Evolutionary conservation across 2,888 invertebrate genomes (phyloP).

Genomic region (Corythucha ciliata): DNA sequence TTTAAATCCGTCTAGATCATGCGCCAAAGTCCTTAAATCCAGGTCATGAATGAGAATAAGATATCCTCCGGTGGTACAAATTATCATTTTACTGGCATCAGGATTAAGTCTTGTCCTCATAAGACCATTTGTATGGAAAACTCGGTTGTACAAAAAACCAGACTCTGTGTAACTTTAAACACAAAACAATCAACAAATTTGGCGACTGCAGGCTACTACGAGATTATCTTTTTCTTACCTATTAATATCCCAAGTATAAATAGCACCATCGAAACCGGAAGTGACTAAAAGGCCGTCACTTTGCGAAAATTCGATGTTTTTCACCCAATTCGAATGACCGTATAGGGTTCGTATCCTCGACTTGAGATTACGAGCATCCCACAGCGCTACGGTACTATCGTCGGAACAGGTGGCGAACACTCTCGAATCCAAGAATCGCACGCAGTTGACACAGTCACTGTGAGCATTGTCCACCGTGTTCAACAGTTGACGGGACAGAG

Average conservation of each 20-base stretch:
- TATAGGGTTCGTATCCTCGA: conserved; percentile 63
- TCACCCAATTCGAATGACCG: conserved; percentile 92
- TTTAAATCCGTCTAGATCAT: conserved; percentile 75
- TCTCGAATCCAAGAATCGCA: conserved; percentile 76
- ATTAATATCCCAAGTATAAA: conserved; percentile 91
- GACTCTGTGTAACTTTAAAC: conserved; percentile 55
- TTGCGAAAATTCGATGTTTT: conserved; percentile 86
- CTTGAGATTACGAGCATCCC: conserved; percentile 83
- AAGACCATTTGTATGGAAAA: conserved; percentile 74
- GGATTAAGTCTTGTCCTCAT: conserved; percentile 83
- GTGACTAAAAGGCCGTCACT: conserved; percentile 76
- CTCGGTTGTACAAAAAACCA: conserved; percentile 65
- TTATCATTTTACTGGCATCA: conserved; percentile 75
- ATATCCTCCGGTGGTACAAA: conserved; percentile 84
- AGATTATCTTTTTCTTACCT: conserved; percentile 45
- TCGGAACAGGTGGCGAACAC: conserved; percentile 91
- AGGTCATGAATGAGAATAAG: conserved; percentile 83
- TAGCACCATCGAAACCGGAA: conserved; percentile 86
- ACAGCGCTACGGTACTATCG: conserved; percentile 82
- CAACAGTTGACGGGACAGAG: conserved; percentile 64
- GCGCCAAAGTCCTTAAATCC: conserved; percentile 65
- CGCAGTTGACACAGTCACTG: conserved; percentile 82
- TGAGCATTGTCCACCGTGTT: conserved; percentile 73
- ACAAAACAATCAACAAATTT: conserved; percentile 11
- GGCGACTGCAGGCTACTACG: background rate